phyloP scores from a whole-genome alignment of 1,140 invertebrate genomes.

The Heliconius eleuchia region DNA sequence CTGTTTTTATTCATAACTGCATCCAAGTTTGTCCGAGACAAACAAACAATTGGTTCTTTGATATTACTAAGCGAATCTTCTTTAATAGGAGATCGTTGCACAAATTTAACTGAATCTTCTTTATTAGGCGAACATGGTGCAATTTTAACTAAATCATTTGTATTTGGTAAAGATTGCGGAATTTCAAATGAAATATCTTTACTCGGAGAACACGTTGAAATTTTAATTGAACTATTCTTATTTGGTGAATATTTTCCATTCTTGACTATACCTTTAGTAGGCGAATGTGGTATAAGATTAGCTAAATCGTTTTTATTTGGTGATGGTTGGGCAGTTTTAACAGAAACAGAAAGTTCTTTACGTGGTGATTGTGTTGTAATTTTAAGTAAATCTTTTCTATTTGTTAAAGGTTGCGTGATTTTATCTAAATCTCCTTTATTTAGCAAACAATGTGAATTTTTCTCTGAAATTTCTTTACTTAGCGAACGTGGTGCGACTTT shows the following conservation, averaged over 20 bases:
- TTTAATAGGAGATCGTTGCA: background rate
- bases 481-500: no score
- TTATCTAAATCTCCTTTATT: background rate
- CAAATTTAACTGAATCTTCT: background rate
- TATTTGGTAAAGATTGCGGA: background rate
- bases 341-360: background rate
- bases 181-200: background rate
- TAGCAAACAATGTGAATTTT: background rate
- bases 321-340: background rate
- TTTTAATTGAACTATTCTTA: background rate
- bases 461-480: background rate
- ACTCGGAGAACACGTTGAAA: background rate
- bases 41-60: conserved; percentile 19
- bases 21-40: conserved; percentile 7
- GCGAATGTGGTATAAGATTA: background rate
- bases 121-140: background rate
- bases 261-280: background rate
- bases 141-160: background rate
- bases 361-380: background rate
- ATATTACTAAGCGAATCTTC: background rate
- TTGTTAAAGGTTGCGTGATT: background rate
- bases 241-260: background rate
- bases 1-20: background rate
- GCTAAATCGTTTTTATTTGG: background rate
- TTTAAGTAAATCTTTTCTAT: background rate